phyloP scores from a whole-genome alignment of 1,140 invertebrate species.

The Gerris buenoi region DNA sequence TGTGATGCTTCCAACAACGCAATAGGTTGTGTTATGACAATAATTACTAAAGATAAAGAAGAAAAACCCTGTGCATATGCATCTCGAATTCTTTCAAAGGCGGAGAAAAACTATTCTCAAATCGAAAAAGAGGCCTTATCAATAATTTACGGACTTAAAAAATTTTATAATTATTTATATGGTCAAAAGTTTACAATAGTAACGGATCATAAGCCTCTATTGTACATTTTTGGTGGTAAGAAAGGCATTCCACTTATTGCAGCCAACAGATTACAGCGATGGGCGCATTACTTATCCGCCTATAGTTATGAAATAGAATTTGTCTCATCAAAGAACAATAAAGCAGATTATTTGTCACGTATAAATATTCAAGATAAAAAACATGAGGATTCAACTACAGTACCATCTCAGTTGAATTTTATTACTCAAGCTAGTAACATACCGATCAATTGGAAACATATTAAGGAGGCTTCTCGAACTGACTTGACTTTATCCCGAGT shows the following conservation, averaged over 20 bases:
- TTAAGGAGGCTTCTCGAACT: too few species aligned
- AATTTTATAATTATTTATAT: not conserved
- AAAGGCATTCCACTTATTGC: not conserved
- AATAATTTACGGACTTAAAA: not conserved
- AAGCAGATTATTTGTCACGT: not conserved
- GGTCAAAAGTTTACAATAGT: not conserved
- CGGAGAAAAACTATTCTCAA: not conserved
- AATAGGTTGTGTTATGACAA: not conserved
- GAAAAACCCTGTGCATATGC: not conserved
- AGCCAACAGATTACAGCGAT: not conserved
- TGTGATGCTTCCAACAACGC: not conserved
- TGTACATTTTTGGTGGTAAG: not conserved
- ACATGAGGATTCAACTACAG: too few species aligned
- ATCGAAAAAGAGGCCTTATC: not conserved
- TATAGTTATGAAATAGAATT: not conserved
- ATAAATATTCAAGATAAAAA: too few species aligned
- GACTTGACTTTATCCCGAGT: too few species aligned
- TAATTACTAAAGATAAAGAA: not conserved
- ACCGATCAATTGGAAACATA: too few species aligned
- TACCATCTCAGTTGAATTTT: too few species aligned
- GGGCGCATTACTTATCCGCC: not conserved
- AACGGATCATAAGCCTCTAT: not conserved
- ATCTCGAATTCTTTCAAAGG: not conserved
- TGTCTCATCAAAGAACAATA: not conserved
- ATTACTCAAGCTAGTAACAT: too few species aligned